Conservation (phyloP, 2,888 invertebrate genomes). For the Oligia strigilis region DNA sequence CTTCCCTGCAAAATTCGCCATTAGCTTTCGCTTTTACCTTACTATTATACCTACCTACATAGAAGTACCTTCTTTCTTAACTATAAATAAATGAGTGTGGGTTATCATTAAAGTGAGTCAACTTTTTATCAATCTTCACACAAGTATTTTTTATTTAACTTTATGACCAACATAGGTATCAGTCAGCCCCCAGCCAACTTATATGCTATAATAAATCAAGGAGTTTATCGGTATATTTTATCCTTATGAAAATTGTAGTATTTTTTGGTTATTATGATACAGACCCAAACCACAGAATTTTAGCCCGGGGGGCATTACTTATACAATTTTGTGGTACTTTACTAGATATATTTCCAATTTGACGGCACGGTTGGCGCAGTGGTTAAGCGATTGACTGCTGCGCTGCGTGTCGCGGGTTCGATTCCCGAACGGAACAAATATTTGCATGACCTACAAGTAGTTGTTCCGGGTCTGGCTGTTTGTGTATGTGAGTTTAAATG, state of each 20-base stretch:
- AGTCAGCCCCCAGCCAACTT: conserved; percentile 27
- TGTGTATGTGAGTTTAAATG: no score
- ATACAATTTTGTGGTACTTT: conserved; percentile 18
- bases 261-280: conserved; percentile 40
- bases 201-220: conserved; percentile 57
- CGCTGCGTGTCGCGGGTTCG: no score
- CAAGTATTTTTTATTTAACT: conserved; percentile 29
- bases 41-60: neutral
- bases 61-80: no score
- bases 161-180: conserved; percentile 31
- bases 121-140: conserved; percentile 17
- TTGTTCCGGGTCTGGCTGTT: no score
- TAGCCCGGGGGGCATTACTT: conserved; percentile 11
- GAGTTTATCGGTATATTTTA: conserved; percentile 48
- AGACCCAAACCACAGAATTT: conserved; percentile 13
- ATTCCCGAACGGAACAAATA: no score
- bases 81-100: neutral
- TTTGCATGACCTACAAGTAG: no score
- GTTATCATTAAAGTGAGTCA: neutral
- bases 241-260: conserved; percentile 26
- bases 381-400: no score
- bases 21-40: neutral
- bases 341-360: conserved; percentile 9
- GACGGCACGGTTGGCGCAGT: no score
- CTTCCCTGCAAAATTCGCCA: neutral